Base-by-base conservation (phyloP, 2,113 vertebrate species). In the Cathartes aura region DNA sequence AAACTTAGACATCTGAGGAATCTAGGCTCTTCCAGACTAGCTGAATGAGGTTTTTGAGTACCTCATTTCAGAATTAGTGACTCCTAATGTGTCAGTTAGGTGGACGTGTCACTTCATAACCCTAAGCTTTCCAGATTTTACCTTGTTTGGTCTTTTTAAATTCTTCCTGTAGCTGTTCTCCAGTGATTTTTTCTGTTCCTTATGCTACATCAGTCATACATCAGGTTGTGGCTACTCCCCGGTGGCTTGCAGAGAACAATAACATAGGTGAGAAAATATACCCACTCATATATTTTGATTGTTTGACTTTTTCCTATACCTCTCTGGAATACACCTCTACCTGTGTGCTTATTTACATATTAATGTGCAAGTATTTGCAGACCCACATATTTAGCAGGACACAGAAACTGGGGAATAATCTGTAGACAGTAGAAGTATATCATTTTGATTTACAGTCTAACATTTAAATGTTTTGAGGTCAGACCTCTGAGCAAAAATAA, bases 401-500 rank as follows among this genome's bases (percentile, higher is more conserved):
- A 87, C 11, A 18, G 82, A 94, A 98, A 94, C 22, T 17, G 95
- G 86, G 60, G 50, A 76, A 93, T 90, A 95, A 98, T 97, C 95
- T 93, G 32, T 73, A 96, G 94, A 97, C 95, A 86, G 88, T 23
- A 82, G 80, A 95, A 93, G 88, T 95, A 97, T 93, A 97, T 98
- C 92, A 92, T 97, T 96, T 98, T 98, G 97, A 98, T 98, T 98
- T 98, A 96, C 91, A 95, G 87, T 97, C 97, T 94, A 97, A 97
- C 97, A 98, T 97, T 97, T 97, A 98, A 98, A 98, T 98, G 97
- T 97, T 98, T 97, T 97, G 96, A 98, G 98, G 98, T 98, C 98
- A 98, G 97, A 97, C 96, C 96, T 98, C 96, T 86, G 96, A 40
- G 84, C 55, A 92, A 98, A 96, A 98, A 96, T 97, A 98, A 98